Evolutionary conservation across 2,888 invertebrate genomes (phyloP).

Genomic region (Conomelus anceps): DNA sequence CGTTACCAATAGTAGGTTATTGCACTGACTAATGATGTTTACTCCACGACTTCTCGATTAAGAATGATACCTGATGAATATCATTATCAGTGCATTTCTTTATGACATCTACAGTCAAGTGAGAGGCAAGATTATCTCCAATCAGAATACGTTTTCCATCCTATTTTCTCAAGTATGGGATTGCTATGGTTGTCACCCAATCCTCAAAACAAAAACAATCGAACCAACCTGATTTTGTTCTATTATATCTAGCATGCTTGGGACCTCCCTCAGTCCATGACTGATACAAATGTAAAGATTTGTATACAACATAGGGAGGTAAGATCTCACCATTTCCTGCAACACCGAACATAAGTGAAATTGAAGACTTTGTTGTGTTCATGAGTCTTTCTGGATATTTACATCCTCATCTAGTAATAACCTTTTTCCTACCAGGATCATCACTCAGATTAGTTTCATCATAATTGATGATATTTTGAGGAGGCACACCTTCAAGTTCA

Average conservation of each 20-base stretch:
- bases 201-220: slow-evolving; percentile 35
- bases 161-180: slow-evolving; percentile 30
- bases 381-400: too few species aligned
- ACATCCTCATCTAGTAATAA: slow-evolving; percentile 23
- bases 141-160: slow-evolving; percentile 37
- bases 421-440: slow-evolving; percentile 34
- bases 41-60: too few species aligned
- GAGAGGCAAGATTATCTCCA: slow-evolving; percentile 37
- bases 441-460: slow-evolving; percentile 38
- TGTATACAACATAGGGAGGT: slow-evolving; percentile 17
- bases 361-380: slow-evolving; percentile 1
- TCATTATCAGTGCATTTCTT: slow-evolving; percentile 37
- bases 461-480: slow-evolving; percentile 34
- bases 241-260: slow-evolving; percentile 32
- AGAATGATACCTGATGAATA: too few species aligned
- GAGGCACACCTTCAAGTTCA: slow-evolving; percentile 24
- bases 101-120: slow-evolving; percentile 20
- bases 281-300: slow-evolving; percentile 7
- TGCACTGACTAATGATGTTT: too few species aligned
- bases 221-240: slow-evolving; percentile 38
- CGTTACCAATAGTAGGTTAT: too few species aligned
- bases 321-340: neutral
- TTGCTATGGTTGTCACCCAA: slow-evolving; percentile 35
- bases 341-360: slow-evolving; percentile 13
- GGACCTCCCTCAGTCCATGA: slow-evolving; percentile 27